Evolutionary conservation across 1,140 invertebrate species (phyloP).

Genomic region (Acyrthosiphon pisum): DNA sequence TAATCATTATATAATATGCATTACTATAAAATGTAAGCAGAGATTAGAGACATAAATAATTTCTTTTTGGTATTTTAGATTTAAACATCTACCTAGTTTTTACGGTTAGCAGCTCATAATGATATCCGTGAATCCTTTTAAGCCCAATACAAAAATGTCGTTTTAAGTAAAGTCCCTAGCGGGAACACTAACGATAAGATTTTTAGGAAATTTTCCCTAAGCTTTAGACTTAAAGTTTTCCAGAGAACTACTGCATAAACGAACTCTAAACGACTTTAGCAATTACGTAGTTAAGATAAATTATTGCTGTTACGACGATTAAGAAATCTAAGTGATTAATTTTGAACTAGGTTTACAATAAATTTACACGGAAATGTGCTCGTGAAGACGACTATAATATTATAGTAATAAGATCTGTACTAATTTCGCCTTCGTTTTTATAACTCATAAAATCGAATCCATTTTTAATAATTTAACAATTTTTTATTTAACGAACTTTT

Average conservation of each 20-base stretch:
- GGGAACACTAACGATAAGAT: not conserved
- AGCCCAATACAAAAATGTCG: not conserved
- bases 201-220: not conserved
- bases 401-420: too few species aligned
- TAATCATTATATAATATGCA: not conserved
- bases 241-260: not conserved
- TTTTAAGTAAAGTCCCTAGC: not conserved
- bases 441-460: not conserved
- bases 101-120: not conserved
- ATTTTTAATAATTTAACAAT: not conserved
- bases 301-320: not conserved
- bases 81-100: not conserved
- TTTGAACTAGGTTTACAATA: not conserved
- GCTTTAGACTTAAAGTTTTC: not conserved
- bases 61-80: not conserved
- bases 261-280: not conserved
- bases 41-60: not conserved
- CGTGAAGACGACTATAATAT: not conserved
- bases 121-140: not conserved
- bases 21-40: not conserved
- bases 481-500: not conserved
- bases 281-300: not conserved
- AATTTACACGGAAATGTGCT: not conserved
- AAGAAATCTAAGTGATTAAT: not conserved
- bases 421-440: not conserved